Base-by-base conservation (phyloP, 2,113 vertebrate genomes). In the Rhynchomys soricoides region DNA sequence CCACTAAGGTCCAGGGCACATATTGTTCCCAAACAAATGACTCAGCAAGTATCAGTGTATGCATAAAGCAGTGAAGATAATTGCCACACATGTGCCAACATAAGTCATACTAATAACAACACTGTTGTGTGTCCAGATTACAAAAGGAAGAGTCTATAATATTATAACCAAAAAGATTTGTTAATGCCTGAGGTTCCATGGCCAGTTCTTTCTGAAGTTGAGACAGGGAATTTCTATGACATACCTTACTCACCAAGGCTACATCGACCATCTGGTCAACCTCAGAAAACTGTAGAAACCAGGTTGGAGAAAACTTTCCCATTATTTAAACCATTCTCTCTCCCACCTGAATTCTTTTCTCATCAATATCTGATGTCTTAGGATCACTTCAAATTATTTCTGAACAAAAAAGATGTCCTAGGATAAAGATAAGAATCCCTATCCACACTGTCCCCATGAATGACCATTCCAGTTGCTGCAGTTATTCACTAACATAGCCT, bases 11-110 rank as follows among this genome's bases (percentile, higher is more conserved):
- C 40, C 57, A 74, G 40, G 29, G 16, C 16, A 94, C 71, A 88
- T 70, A 77, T 31, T 93, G 40, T 88, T 81, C 83, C 75, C 83
- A 90, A 90, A 90, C 45, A 94, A 96, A 91, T 79, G 91, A 89
- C 26, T 91, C 74, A 68, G 73, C 86, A 97, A 95, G 45, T 85
- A 94, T 48, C 21, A 85, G 43, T n/a, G 86, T 29, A 31, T 81
- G 4, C 70, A 66, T 11, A 73, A 1, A 74, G n/a, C 24, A 68
- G 50, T 31, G 73, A 91, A 74, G 3, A 95, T 77, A 79, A 75
- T 59, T 88, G 40, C 77, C 87, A 87, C 52, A 91, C 89, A 94
- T n/a, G 37, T 92, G 50, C 37, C 79, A 94, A 94, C 93, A 82
- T 95, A 94, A 96, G 91, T 94, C 62, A 57, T 68, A 75, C 86